These are phyloP conservation scores for Hypomesus transpacificus DNA, from an alignment of 2,113 vertebrate genomes.

Conservation along the genomic window DNA sequence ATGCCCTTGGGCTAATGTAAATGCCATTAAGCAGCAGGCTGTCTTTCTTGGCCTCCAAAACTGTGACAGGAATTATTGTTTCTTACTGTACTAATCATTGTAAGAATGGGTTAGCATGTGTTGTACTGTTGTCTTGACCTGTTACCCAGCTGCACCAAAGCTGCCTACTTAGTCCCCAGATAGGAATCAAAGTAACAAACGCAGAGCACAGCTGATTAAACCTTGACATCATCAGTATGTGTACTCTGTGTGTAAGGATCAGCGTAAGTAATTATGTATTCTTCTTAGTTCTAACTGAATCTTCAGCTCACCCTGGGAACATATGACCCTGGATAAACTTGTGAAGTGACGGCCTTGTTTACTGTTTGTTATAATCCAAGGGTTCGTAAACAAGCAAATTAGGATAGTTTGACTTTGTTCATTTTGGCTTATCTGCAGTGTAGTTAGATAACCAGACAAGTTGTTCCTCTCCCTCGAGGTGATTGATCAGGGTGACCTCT, in stretches of 20 bases:
- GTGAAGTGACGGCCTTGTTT: no score
- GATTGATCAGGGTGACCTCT: conserved; percentile 15
- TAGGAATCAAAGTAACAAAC: no score
- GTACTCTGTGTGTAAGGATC: no score
- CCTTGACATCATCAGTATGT: no score
- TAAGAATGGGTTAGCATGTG: background rate
- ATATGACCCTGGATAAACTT: no score
- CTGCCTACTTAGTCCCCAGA: no score
- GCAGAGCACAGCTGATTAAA: no score
- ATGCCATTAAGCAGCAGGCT: background rate
- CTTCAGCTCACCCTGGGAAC: no score
- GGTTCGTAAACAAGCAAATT: background rate
- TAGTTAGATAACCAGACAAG: background rate
- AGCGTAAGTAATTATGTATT: no score
- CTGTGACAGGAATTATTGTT: background rate
- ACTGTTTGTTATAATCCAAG: background rate
- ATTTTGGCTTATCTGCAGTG: background rate
- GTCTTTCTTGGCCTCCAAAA: background rate
- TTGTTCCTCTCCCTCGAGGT: background rate
- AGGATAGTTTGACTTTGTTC: background rate
- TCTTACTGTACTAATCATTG: background rate
- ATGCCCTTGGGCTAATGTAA: conserved; percentile 2
- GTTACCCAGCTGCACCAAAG: no score
- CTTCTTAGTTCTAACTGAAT: no score
- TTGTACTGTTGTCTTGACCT: background rate